These are phyloP conservation scores for Parochlus steinenii DNA, from an alignment of 2,888 invertebrate genomes.

Conservation along the genomic window DNA sequence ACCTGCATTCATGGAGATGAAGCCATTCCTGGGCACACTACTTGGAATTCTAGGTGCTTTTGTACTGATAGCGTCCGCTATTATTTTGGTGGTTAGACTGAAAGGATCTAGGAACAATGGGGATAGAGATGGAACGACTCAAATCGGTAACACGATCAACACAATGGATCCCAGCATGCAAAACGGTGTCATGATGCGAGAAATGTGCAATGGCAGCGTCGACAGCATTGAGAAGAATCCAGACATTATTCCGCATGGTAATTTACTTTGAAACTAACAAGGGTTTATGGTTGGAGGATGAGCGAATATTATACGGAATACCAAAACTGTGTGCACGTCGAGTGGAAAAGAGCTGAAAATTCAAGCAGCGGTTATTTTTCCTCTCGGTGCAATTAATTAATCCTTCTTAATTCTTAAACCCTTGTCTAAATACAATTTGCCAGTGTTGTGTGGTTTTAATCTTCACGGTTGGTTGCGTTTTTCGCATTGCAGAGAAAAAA, in stretches of 20 bases:
- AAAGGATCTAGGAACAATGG: slow-evolving; percentile 30
- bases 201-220: slow-evolving; percentile 20
- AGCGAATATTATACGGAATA: too few species aligned
- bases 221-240: slow-evolving; percentile 32
- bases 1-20: slow-evolving; percentile 34
- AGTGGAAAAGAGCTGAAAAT: too few species aligned
- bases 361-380: too few species aligned
- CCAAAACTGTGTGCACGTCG: too few species aligned
- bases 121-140: slow-evolving; percentile 29
- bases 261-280: too few species aligned
- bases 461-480: too few species aligned
- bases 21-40: slow-evolving; percentile 36
- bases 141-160: slow-evolving; percentile 18
- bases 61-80: slow-evolving; percentile 34
- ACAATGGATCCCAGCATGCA: slow-evolving; percentile 14
- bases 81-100: slow-evolving; percentile 35
- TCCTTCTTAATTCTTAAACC: too few species aligned
- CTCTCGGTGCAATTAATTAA: too few species aligned
- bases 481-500: too few species aligned
- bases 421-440: too few species aligned
- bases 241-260: slow-evolving; percentile 31
- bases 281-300: too few species aligned
- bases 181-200: slow-evolving; percentile 24
- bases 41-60: slow-evolving; percentile 36
- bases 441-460: too few species aligned